Evolutionary conservation across 1,140 invertebrate species (phyloP), one percentile per base, ranked within the genome.

Genomic region (Ceratoteleas bidentatus): DNA sequence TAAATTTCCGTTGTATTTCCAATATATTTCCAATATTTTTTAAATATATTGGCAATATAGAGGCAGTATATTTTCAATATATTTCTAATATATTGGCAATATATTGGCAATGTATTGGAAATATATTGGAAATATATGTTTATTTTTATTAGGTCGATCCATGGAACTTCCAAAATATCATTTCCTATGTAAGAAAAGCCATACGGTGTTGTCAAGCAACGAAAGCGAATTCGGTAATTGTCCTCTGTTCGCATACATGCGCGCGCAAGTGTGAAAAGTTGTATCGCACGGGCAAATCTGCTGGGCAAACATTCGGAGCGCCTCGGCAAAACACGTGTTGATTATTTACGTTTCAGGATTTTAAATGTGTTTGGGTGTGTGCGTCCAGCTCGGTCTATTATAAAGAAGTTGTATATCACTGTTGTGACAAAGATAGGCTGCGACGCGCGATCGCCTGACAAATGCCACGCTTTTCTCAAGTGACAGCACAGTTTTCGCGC

Each of bases 291-390:
- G 33, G 5, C 34, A 32, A 65, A 53, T 53, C 36, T 65, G 62
- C 54, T 54, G n/a, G 50, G 62, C 43, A 65, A 65, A 65, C 50
- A 68, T 57, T 45, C 32, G 14, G 47, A n/a, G 52, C 34, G n/a
- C n/a, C n/a, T n/a, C n/a, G 36, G 6, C 13, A 8, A 15, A 65
- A 40, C 61, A 53, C 49, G 52, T 13, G 64, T 68, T 68, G 53
- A 57, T 52, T 68, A 68, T 56, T 68, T 68, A 68, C 13, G 4
- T n/a, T n/a, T n/a, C n/a, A n/a, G 8, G 13, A 68, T 38, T 68
- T 54, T 68, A 56, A 68, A 66, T 66, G 34, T 54, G 14, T 66
- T 43, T 53, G 14, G n/a, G 14, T 53, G 6, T 64, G 15, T 62
- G 13, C 8, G 16, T 62, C n/a, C 32, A n/a, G 32, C 7, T 34